Conservation (phyloP, 2,888 invertebrate genomes). For the Actias luna region DNA sequence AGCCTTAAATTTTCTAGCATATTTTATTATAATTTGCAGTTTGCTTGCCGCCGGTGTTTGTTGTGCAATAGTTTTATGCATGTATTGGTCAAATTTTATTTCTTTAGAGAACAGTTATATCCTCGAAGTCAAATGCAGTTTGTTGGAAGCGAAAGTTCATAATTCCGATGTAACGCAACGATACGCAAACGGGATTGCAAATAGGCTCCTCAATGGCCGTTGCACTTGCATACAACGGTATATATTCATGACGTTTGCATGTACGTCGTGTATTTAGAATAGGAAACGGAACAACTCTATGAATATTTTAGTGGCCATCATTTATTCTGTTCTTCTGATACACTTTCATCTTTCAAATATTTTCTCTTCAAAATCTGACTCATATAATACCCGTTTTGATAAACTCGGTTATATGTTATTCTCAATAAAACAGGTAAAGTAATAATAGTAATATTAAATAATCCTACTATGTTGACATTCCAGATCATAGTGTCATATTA, state of each 20-base stretch:
- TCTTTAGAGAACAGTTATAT: constrained; percentile 34
- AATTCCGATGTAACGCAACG: constrained; percentile 51
- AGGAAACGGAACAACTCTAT: constrained; percentile 49
- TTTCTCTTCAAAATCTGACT: constrained; percentile 22
- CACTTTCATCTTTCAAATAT: constrained; percentile 38
- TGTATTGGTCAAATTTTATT: constrained; percentile 36
- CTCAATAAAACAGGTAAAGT: background rate
- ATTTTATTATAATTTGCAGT: background rate
- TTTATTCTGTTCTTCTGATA: constrained; percentile 39
- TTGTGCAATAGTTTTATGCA: constrained; percentile 51
- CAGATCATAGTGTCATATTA: constrained; percentile 92
- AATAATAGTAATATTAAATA: background rate
- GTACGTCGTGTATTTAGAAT: constrained; percentile 55
- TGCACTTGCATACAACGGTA: constrained; percentile 71
- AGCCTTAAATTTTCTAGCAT: constrained; percentile 4
- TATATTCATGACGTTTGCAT: constrained; percentile 59
- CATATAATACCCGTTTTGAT: constrained; percentile 7
- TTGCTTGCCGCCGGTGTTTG: constrained; percentile 40
- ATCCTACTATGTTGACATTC: constrained; percentile 38
- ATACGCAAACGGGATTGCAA: constrained; percentile 66
- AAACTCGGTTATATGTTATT: constrained; percentile 5
- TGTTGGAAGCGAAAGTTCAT: constrained; percentile 64
- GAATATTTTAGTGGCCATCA: constrained; percentile 55
- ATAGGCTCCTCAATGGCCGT: constrained; percentile 54
- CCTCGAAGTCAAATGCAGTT: constrained; percentile 76